Evolutionary conservation across 2,113 vertebrate species (phyloP).

Genomic region (Peromyscus maniculatus): DNA sequence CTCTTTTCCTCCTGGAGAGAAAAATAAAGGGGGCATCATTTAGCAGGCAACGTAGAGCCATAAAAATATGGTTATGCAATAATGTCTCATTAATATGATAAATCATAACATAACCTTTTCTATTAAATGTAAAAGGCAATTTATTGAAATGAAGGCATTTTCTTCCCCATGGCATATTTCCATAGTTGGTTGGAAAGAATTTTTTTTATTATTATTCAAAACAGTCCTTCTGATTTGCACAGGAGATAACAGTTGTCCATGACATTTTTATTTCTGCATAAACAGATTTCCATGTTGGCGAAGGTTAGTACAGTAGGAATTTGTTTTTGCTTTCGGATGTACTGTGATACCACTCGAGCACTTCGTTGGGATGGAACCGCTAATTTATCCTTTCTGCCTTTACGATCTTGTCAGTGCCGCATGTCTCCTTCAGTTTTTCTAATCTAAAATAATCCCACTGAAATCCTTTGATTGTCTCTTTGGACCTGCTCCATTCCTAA

Average conservation of each 20-base stretch:
- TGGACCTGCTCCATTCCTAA: slow-evolving; percentile 96
- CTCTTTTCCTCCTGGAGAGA: slow-evolving; percentile 70
- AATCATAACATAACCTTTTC: slow-evolving; percentile 86
- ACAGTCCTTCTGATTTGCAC: slow-evolving; percentile 83
- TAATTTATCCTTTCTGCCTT: slow-evolving; percentile 94
- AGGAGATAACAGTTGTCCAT: slow-evolving; percentile 83
- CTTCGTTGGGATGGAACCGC: slow-evolving; percentile 90
- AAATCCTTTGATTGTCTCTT: slow-evolving; percentile 99
- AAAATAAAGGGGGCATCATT: slow-evolving; percentile 81
- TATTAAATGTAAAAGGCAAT: slow-evolving; percentile 83
- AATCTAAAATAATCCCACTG: slow-evolving; percentile 98
- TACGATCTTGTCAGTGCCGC: slow-evolving; percentile 93
- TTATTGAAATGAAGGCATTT: slow-evolving; percentile 84
- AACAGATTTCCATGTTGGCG: slow-evolving; percentile 84
- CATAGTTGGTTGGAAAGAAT: slow-evolving; percentile 69
- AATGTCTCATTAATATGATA: slow-evolving; percentile 89
- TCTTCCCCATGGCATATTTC: slow-evolving; percentile 68
- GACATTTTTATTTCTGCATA: slow-evolving; percentile 87
- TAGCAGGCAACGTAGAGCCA: slow-evolving; percentile 88
- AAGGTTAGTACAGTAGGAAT: slow-evolving; percentile 83
- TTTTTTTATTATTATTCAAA: slow-evolving; percentile 84
- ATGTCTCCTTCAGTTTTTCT: slow-evolving; percentile 93
- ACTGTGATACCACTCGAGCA: slow-evolving; percentile 75
- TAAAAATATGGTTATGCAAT: slow-evolving; percentile 89
- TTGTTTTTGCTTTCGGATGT: slow-evolving; percentile 80